Percentiles rank a stretch among this genome's conserved stretches.
Conservation (phyloP, 2,113 vertebrate genomes). For the Notarius quadriscutis region DNA sequence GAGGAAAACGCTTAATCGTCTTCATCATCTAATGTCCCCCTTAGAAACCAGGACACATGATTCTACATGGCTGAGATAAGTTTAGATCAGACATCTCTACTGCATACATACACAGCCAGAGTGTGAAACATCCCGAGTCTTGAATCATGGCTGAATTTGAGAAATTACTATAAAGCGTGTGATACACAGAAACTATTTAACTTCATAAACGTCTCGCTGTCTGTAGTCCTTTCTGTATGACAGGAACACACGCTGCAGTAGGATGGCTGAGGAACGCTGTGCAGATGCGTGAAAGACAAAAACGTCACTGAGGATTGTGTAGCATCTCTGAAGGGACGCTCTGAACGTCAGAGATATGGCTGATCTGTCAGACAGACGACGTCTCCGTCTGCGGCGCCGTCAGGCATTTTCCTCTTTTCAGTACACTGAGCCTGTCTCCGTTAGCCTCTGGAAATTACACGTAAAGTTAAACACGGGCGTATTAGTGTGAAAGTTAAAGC, state of each 20-base stretch:
- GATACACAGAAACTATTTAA: not conserved
- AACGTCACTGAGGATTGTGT: constrained; percentile 17
- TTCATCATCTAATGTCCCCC: not conserved
- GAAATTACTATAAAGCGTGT: too few species aligned
- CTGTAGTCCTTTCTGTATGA: too few species aligned
- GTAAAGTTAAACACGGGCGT: too few species aligned
- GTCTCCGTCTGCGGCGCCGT: not conserved
- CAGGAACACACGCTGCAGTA: constrained; percentile 7
- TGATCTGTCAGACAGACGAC: constrained; percentile 32
- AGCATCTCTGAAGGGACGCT: constrained; percentile 13
- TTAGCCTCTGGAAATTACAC: constrained; percentile 31
- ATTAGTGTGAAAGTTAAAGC: too few species aligned
- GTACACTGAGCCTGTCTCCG: not conserved
- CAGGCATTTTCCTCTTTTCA: not conserved
- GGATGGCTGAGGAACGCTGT: constrained; percentile 33
- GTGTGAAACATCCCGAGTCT: too few species aligned
- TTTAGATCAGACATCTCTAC: too few species aligned
- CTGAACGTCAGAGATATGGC: not conserved
- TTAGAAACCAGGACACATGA: not conserved
- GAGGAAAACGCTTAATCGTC: too few species aligned
- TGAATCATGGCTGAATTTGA: too few species aligned
- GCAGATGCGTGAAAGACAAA: constrained; percentile 7
- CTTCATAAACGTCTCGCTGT: not conserved
- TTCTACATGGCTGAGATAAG: too few species aligned
- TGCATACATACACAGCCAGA: too few species aligned